A percentile compares a stretch with the other conserved stretches of the same genome.
Conservation (phyloP, 2,113 vertebrate genomes). For the Chitala chitala region DNA sequence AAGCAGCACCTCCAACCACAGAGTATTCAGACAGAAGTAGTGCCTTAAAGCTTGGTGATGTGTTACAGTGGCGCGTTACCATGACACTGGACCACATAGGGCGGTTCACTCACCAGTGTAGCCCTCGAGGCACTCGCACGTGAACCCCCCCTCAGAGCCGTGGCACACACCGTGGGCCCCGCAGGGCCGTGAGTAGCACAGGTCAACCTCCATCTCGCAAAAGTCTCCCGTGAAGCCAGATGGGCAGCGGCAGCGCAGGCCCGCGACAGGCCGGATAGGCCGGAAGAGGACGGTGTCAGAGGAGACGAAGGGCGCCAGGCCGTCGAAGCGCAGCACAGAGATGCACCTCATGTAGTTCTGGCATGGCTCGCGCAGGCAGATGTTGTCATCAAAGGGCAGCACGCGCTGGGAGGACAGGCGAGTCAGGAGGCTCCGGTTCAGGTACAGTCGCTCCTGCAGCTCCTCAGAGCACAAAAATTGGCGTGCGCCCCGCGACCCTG, state of each 20-base stretch:
- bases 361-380: conserved; percentile 89
- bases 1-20: no score
- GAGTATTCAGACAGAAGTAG: background rate
- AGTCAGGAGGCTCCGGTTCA: conserved; percentile 85
- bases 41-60: no score
- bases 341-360: conserved; percentile 98
- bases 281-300: conserved; percentile 91
- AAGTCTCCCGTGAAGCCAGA: conserved; percentile 88
- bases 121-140: conserved; percentile 82
- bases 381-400: conserved; percentile 94
- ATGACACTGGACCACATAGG: no score
- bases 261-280: conserved; percentile 87
- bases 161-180: conserved; percentile 76
- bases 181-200: conserved; percentile 92
- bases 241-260: conserved; percentile 87
- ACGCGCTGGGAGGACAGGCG: conserved; percentile 81
- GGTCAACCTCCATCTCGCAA: conserved; percentile 92
- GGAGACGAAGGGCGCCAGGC: conserved; percentile 85
- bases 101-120: conserved; percentile 85
- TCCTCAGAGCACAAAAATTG: conserved; percentile 85
- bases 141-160: conserved; percentile 84
- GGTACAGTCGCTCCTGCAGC: conserved; percentile 87
- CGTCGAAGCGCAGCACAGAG: conserved; percentile 89
- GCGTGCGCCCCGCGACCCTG: conserved; percentile 2
- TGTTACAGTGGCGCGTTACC: no score